Conservation (phyloP, 2,888 invertebrate genomes). For the Diplolepis rosae region DNA sequence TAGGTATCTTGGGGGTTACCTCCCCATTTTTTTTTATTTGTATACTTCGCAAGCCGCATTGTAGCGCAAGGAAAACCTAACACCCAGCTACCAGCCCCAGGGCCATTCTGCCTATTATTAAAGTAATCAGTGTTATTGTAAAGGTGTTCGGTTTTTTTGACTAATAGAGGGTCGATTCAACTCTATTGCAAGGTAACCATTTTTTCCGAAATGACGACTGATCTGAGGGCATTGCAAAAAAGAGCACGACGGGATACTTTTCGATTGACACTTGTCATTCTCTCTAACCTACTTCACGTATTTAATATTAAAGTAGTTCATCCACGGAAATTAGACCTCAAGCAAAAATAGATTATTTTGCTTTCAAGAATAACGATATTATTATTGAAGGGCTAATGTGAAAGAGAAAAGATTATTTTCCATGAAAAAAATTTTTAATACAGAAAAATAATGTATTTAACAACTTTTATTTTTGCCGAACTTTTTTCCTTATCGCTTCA, state of each 20-base stretch:
- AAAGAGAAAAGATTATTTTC: no score
- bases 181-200: constrained; percentile 54
- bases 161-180: constrained; percentile 53
- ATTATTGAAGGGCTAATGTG: no score
- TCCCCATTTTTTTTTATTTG: constrained; percentile 65
- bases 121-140: constrained; percentile 72
- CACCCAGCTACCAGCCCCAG: constrained; percentile 69
- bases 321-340: no score
- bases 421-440: no score
- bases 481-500: no score
- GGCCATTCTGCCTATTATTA: constrained; percentile 71
- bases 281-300: neutral
- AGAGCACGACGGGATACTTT: constrained; percentile 12
- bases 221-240: constrained; percentile 14
- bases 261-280: constrained; percentile 30
- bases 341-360: no score
- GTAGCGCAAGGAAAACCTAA: constrained; percentile 67
- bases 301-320: no score
- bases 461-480: no score
- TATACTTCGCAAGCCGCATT: constrained; percentile 70
- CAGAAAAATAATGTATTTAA: no score
- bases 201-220: constrained; percentile 33
- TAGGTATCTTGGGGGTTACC: constrained; percentile 67
- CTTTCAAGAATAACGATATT: no score
- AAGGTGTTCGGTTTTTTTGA: constrained; percentile 64